Base-by-base conservation (phyloP, 1,140 invertebrate species). In the Achroia grisella region DNA sequence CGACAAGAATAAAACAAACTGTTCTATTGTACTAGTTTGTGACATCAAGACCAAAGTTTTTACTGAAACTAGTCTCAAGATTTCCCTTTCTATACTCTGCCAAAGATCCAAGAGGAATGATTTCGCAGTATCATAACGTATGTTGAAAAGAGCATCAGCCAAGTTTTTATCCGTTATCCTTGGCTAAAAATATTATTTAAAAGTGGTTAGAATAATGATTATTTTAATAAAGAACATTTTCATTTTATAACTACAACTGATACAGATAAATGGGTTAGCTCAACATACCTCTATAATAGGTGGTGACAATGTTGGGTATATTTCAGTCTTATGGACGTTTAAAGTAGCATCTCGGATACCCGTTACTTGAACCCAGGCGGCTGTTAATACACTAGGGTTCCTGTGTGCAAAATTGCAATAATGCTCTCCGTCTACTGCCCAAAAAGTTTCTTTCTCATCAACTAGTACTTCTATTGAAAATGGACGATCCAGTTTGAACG, bases 361-460 rank as follows among this genome's bases (percentile, higher is more conserved):
- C 2, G 67, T 62, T n/a, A 85, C 68, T 47, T 82, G 72, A 15
- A 81, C 62, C 78, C 76, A 81, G 0, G 48, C 40, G 0, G 72
- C 80, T 0, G 15, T 47, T 0, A 74, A 37, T 0, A 71, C 57
- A 23, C 58, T 68, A 0, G 79, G 79, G 14, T 54, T 70, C 1
- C 79, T 50, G 45, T 83, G 79, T 4, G 50, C 56, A 28, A 57
- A 85, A 41, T 60, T 73, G 51, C 78, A 82, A 41, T 81, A 85
- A 42, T 74, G 71, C 12, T 66, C 62, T 0, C 81, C 81, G 33
- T 85, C 75, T 12, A 78, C 64, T n/a, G 76, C 74, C 59, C 63
- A 82, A 2, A 80, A 39, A 0, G 71, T 71, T 48, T 76, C 67
- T 28, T 68, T 72, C 30, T 83, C 76, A 35, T 76, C 79, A 2